phyloP scores from a whole-genome alignment of 2,113 vertebrate genomes.

The Plecotus auritus region DNA sequence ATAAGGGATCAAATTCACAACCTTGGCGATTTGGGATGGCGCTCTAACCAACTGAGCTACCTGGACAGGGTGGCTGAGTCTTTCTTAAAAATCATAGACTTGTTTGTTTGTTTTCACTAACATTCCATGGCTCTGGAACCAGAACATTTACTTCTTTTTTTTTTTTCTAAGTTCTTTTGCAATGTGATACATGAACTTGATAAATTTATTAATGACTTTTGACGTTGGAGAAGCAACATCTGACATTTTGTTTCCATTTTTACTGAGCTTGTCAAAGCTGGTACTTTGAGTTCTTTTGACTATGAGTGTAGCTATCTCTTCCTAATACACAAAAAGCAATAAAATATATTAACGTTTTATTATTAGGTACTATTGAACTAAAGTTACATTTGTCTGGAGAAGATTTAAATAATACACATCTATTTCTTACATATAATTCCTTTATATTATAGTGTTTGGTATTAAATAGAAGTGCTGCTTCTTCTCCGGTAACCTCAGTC shows the following conservation, averaged over 20 bases:
- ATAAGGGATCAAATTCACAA: too few relatives aligned
- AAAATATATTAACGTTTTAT: not conserved
- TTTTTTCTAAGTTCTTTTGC: not conserved
- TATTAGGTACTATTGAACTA: not conserved
- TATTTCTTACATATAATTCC: not conserved
- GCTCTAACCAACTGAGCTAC: too few relatives aligned
- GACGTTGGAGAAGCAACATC: not conserved
- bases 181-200: not conserved
- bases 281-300: not conserved
- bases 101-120: not conserved
- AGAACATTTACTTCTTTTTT: not conserved
- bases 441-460: not conserved
- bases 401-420: not conserved
- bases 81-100: not conserved
- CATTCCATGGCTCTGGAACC: not conserved
- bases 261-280: not conserved
- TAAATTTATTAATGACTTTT: not conserved
- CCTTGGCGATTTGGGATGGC: too few relatives aligned
- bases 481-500: not conserved
- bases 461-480: not conserved
- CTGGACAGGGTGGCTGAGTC: not conserved
- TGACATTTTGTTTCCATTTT: conserved; percentile 1
- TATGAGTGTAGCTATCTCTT: not conserved
- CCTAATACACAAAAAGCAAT: not conserved
- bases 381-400: not conserved